These are phyloP conservation scores for Drosophila arawakana DNA, from an alignment of 1,140 invertebrate species.

Conservation along the genomic window DNA sequence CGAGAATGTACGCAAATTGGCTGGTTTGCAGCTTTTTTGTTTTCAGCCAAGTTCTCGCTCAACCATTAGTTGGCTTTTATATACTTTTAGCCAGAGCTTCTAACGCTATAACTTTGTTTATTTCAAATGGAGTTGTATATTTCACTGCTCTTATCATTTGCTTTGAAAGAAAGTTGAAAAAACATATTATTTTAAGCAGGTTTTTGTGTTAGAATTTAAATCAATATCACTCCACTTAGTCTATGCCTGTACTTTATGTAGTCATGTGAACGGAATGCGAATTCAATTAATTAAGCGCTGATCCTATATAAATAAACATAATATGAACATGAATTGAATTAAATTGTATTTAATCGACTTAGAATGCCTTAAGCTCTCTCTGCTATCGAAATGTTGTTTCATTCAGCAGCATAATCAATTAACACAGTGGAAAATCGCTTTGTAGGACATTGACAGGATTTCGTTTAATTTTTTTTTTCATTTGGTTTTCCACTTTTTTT, in stretches of 20 bases:
- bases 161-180: too few relatives aligned
- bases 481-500: neutral
- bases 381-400: neutral
- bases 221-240: too few relatives aligned
- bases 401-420: slow-evolving; percentile 26
- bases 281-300: slow-evolving; percentile 28
- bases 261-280: neutral
- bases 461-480: neutral
- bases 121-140: neutral
- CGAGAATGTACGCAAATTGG: slow-evolving; percentile 39
- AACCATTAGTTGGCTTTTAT: slow-evolving; percentile 16
- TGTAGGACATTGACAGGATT: slow-evolving; percentile 23
- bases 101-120: neutral
- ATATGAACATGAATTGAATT: neutral
- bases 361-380: neutral
- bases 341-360: slow-evolving; percentile 15
- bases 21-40: slow-evolving; percentile 60
- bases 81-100: neutral
- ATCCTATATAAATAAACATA: neutral
- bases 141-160: too few relatives aligned
- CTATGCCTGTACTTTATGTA: too few relatives aligned
- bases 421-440: slow-evolving; percentile 21
- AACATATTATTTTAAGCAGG: neutral
- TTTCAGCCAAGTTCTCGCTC: slow-evolving; percentile 46
- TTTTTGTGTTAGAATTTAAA: neutral